Evolutionary conservation across 2,113 vertebrate species (phyloP), one percentile per base, ranked within the genome.

Genomic region (Gymnogyps californianus): DNA sequence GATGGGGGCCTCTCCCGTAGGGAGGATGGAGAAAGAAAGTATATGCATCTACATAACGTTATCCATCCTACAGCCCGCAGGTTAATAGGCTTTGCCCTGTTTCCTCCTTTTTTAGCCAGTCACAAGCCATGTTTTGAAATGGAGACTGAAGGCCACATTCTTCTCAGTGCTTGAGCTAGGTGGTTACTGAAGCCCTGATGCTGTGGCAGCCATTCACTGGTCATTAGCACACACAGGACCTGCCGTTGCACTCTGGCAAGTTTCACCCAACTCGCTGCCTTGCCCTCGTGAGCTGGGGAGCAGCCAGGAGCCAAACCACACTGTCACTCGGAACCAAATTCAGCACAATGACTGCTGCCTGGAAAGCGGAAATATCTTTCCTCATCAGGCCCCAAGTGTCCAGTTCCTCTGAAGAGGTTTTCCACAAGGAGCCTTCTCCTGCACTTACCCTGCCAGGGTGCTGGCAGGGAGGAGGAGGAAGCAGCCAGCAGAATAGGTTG

Each of bases 31-130:
- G 54, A 57, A 44, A 40, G 55, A 22, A 82, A 82, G 11, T 26
- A 7, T 36, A 6, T 67, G 14, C 19, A 15, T 12, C 52, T 58
- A 10, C 57, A 9, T 12, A 9, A 8, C 4, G 6, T 44, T 31
- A 61, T 42, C 51, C 57, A 26, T 4, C 10, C 31, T 28, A 1
- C 34, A 49, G 58, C 34, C 55, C 0, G 0, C 31, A 19, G 38
- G 36, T 49, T 69, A 25, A 3, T 18, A 40, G 90, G 25, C 34
- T 78, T 15, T 64, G 76, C 61, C 71, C 32, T 20, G 0, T 46
- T 54, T 49, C n/a, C 42, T 76, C 13, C 47, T 19, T 58, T 28
- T 57, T 46, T 9, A 82, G 52, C 61, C 64, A 38, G 34, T 20
- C 75, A 32, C 11, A 10, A 57, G 42, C 18, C 21, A 4, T 6